phyloP scores from a whole-genome alignment of 2,888 invertebrate genomes.

The Sinotaia quadrata region DNA sequence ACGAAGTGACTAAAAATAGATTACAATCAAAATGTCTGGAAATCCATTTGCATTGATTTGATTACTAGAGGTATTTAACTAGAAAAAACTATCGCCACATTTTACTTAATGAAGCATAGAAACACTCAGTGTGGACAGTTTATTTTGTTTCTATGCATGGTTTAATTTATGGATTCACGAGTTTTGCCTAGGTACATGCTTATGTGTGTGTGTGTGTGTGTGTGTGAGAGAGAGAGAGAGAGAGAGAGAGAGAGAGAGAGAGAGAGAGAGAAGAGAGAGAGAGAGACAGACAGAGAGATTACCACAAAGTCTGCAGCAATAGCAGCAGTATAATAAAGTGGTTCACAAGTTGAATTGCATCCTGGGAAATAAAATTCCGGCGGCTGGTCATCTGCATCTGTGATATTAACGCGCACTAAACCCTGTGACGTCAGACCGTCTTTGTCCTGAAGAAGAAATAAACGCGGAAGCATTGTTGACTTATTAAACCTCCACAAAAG shows the following conservation, averaged over 20 bases:
- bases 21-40: too few species aligned
- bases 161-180: too few species aligned
- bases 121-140: too few species aligned
- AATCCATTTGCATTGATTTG: too few species aligned
- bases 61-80: too few species aligned
- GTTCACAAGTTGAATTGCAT: slow-evolving; percentile 44
- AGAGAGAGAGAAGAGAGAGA: neutral
- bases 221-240: slow-evolving; percentile 10
- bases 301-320: slow-evolving; percentile 19
- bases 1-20: too few species aligned
- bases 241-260: slow-evolving; percentile 9
- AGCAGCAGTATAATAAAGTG: slow-evolving; percentile 40
- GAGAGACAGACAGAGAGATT: neutral
- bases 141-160: neutral
- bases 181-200: neutral
- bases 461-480: neutral
- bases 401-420: slow-evolving; percentile 39
- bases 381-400: slow-evolving; percentile 50
- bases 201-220: slow-evolving; percentile 3
- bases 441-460: slow-evolving; percentile 21
- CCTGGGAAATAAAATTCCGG: slow-evolving; percentile 46
- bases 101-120: too few species aligned
- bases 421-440: slow-evolving; percentile 29
- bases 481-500: too few species aligned
- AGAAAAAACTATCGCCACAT: too few species aligned